Percentiles rank a stretch among this genome's conserved stretches.
These are phyloP conservation scores for Aphodius sticticus DNA, from an alignment of 2,888 invertebrate species.

Conservation along the genomic window DNA sequence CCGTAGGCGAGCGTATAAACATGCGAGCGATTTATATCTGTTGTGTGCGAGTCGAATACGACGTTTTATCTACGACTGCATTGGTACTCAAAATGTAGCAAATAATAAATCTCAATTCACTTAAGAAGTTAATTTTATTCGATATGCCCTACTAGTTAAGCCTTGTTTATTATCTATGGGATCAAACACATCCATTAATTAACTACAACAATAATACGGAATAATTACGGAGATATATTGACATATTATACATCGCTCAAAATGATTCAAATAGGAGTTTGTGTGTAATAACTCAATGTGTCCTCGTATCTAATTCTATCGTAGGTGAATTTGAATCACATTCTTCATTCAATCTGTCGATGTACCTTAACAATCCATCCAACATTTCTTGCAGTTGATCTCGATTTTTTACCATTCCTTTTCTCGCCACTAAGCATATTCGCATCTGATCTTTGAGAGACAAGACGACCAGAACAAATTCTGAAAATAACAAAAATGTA, in stretches of 20 bases:
- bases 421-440: not conserved
- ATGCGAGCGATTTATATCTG: too few relatives aligned
- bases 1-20: too few relatives aligned
- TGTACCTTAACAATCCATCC: not conserved
- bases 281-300: not conserved
- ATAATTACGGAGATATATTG: too few relatives aligned
- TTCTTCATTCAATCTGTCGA: conserved; percentile 15
- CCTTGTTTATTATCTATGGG: too few relatives aligned
- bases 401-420: not conserved
- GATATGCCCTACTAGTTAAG: too few relatives aligned
- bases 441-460: not conserved
- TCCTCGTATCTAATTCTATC: not conserved
- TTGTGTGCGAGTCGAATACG: too few relatives aligned
- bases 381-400: conserved; percentile 14
- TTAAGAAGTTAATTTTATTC: too few relatives aligned
- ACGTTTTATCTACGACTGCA: too few relatives aligned
- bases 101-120: too few relatives aligned
- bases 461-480: conserved; percentile 7
- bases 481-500: not conserved
- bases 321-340: not conserved
- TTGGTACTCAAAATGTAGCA: too few relatives aligned
- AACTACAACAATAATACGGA: too few relatives aligned
- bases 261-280: not conserved
- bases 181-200: too few relatives aligned
- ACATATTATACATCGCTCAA: not conserved